Evolutionary conservation across 1,140 invertebrate species (phyloP).

Genomic region (Drosophila bocqueti): DNA sequence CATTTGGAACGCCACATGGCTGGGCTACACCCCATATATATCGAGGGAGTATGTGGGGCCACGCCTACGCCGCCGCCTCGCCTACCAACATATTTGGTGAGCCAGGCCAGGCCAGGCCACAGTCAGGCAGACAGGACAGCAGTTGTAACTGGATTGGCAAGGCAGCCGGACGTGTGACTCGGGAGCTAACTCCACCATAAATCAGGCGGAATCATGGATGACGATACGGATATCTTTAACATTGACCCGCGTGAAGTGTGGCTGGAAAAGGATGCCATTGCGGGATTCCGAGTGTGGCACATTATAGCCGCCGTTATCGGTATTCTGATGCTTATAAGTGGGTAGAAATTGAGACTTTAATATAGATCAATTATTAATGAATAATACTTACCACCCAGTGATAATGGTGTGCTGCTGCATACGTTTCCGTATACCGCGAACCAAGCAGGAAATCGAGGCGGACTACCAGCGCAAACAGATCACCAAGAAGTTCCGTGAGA

Average conservation of each 20-base stretch:
- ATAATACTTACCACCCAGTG: constrained; percentile 83
- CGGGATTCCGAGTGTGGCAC: constrained; percentile 88
- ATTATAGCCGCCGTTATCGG: constrained; percentile 88
- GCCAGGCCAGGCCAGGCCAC: constrained; percentile 6
- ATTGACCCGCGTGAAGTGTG: constrained; percentile 86
- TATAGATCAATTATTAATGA: neutral
- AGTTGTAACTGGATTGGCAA: constrained; percentile 62
- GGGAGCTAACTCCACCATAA: constrained; percentile 37
- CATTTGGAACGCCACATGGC: constrained; percentile 39
- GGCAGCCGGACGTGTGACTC: constrained; percentile 47
- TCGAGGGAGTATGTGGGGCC: constrained; percentile 35
- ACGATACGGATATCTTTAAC: constrained; percentile 61
- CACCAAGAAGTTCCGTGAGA: constrained; percentile 91
- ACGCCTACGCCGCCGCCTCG: constrained; percentile 25
- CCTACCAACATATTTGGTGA: constrained; percentile 30
- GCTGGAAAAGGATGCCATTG: constrained; percentile 86
- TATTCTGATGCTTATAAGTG: constrained; percentile 82
- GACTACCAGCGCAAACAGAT: constrained; percentile 94
- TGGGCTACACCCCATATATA: constrained; percentile 25
- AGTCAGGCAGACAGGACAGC: constrained; percentile 17
- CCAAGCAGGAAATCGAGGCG: constrained; percentile 96
- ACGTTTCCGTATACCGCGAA: constrained; percentile 94
- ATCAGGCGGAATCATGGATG: constrained; percentile 54
- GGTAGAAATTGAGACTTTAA: constrained; percentile 8
- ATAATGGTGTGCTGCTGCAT: constrained; percentile 94